Percentiles rank a stretch among this genome's conserved stretches.
Evolutionary conservation across 2,888 invertebrate species (phyloP).

Genomic region (Atherix ibis): DNA sequence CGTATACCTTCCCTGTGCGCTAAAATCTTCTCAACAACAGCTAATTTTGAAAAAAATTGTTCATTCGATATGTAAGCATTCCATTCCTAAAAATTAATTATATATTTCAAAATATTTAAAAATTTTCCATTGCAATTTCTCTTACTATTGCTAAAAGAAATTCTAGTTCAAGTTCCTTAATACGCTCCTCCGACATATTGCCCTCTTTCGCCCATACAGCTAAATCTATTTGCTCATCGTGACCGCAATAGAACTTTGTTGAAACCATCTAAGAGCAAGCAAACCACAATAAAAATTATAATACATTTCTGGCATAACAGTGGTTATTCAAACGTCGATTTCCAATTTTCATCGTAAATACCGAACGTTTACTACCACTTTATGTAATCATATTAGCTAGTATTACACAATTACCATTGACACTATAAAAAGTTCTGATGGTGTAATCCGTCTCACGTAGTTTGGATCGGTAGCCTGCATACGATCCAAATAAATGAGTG

Average conservation of each 20-base stretch:
- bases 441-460: constrained; percentile 67
- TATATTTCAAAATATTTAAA: neutral
- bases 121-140: neutral
- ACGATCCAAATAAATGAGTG: constrained; percentile 84
- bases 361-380: too few species aligned
- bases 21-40: constrained; percentile 51
- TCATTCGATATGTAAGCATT: constrained; percentile 61
- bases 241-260: constrained; percentile 87
- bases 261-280: constrained; percentile 67
- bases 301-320: too few species aligned
- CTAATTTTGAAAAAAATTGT: constrained; percentile 57
- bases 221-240: constrained; percentile 79
- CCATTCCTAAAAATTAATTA: constrained; percentile 48
- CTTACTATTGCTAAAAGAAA: constrained; percentile 82
- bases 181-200: constrained; percentile 49
- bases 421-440: constrained; percentile 86
- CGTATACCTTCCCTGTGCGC: constrained; percentile 54
- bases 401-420: constrained; percentile 87
- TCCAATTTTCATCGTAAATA: too few species aligned
- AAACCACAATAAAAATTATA: too few species aligned
- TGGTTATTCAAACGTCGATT: too few species aligned
- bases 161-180: constrained; percentile 72
- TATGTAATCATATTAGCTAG: too few species aligned
- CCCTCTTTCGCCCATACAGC: constrained; percentile 87
- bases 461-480: constrained; percentile 65